Base-by-base conservation (phyloP, 2,113 vertebrate species). In the Aepyceros melampus region DNA sequence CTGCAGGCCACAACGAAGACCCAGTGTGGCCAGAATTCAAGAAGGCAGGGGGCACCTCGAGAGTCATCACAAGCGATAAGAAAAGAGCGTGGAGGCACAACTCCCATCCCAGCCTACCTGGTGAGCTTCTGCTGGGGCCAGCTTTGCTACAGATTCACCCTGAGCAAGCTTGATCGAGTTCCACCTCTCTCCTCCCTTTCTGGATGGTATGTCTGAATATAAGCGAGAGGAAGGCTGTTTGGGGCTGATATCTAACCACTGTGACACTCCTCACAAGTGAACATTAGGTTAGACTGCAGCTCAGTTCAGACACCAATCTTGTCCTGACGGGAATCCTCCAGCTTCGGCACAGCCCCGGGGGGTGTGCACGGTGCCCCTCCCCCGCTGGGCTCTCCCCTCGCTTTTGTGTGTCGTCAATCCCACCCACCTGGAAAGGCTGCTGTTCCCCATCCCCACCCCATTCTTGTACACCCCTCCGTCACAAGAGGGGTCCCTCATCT, bases 161-260 rank as follows among this genome's bases (percentile, higher is more conserved):
- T 7, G n/a, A 43, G 33, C n/a, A 31, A 64, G 86, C 27, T 1
- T 8, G 11, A 27, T 8, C 10, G 1, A 27, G 2, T 31, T 25
- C 47, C 6, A 1, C 29, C 6, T 3, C 6, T 13, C 0, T 27
- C 1, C n/a, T 47, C 7, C 40, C 16, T 15, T 1, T 31, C 51
- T 0, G 0, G 45, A 71, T 64, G 40, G 23, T 27, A 3, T 3
- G 5, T 43, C 79, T 13, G 7, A 21, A 6, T 1, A 36, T 5
- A 6, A 21, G 29, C 0, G 16, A 64, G 21, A 79, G 51, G 51
- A 64, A 36, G 5, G 33, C 1, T 3, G 49, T 15, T 3, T 1
- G 0, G 9, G 29, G 55, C 56, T 15, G 10, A 45, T 1, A 43
- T 5, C 5, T 29, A 17, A 49, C 0, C 1, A 62, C 60, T 14